Evolutionary conservation across 2,888 invertebrate genomes (phyloP).

Genomic region (Parapristionchus giblindavisi): DNA sequence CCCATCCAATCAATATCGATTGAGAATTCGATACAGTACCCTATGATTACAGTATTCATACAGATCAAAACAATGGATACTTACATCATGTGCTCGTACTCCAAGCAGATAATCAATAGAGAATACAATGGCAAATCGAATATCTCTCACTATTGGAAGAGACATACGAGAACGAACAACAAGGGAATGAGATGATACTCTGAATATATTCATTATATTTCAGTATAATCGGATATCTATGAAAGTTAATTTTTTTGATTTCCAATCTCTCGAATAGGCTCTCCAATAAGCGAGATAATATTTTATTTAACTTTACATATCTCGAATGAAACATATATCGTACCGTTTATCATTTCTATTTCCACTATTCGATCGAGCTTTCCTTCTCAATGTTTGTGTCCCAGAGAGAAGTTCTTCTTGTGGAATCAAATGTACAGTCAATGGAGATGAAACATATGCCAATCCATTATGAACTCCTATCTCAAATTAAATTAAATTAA

Average conservation of each 20-base stretch:
- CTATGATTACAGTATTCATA: not conserved
- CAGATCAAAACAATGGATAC: not conserved
- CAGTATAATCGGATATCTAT: too few relatives aligned
- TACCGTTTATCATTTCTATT: not conserved
- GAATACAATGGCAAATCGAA: constrained; percentile 61
- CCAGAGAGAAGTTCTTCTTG: constrained; percentile 19
- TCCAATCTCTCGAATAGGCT: too few relatives aligned
- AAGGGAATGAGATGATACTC: constrained; percentile 37
- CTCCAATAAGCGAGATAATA: too few relatives aligned
- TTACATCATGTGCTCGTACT: constrained; percentile 41
- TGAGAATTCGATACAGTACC: constrained; percentile 31
- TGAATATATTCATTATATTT: too few relatives aligned
- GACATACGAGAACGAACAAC: constrained; percentile 44
- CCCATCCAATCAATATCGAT: constrained; percentile 35
- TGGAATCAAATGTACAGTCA: constrained; percentile 65
- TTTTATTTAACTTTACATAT: not conserved
- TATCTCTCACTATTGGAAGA: constrained; percentile 47
- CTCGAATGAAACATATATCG: not conserved
- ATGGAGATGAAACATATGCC: constrained; percentile 72
- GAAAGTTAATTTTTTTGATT: too few relatives aligned
- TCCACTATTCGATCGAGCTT: constrained; percentile 12
- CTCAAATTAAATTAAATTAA: constrained; percentile 58
- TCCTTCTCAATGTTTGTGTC: constrained; percentile 27
- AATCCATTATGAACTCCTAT: constrained; percentile 74
- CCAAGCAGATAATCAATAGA: constrained; percentile 62